Conservation (phyloP, 1,140 invertebrate species). For the Archegozetes longisetosus region DNA sequence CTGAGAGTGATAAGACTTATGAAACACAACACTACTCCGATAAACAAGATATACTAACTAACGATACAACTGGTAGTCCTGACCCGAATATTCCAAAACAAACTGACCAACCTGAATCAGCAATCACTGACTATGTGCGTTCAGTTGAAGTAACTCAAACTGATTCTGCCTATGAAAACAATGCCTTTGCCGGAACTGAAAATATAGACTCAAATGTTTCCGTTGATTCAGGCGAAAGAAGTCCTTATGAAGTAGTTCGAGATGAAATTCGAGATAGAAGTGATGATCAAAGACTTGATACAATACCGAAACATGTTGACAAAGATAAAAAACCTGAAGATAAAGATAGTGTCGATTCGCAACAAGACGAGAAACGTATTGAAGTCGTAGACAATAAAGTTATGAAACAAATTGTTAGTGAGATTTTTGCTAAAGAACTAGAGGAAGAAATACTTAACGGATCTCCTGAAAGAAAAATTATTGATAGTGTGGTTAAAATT, state of each 20-base stretch:
- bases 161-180: conserved; percentile 33
- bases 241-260: conserved; percentile 25
- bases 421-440: neutral
- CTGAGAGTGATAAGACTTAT: neutral
- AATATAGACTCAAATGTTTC: conserved; percentile 23
- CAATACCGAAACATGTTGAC: neutral
- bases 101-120: neutral
- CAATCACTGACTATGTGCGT: neutral
- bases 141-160: neutral
- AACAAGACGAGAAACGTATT: neutral
- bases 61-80: neutral
- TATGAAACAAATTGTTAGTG: neutral
- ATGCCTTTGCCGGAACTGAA: conserved; percentile 34
- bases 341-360: neutral
- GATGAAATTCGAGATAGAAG: neutral
- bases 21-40: neutral
- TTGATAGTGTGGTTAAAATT: neutral
- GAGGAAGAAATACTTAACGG: neutral
- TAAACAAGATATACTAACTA: neutral
- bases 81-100: no score
- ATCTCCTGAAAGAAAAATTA: neutral
- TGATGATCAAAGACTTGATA: conserved; percentile 3
- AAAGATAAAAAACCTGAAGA: neutral
- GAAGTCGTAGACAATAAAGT: neutral
- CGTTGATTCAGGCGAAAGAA: conserved; percentile 16